Percentiles rank a stretch among this genome's conserved stretches.
These are phyloP conservation scores for Antennarius striatus DNA, from an alignment of 2,113 vertebrate species.

Conservation along the genomic window DNA sequence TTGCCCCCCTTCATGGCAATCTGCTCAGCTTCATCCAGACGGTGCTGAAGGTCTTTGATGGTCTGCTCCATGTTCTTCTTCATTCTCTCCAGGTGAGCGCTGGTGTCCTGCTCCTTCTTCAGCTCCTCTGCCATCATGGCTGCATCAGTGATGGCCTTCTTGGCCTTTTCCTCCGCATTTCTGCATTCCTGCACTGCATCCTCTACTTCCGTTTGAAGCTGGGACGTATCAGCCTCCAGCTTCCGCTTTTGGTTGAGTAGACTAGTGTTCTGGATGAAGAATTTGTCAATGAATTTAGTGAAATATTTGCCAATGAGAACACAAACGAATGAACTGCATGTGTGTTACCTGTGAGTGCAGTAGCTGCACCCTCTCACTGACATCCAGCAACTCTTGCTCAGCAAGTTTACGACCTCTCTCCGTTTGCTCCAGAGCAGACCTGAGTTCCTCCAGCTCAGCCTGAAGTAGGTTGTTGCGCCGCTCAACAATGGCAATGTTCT, in stretches of 20 bases:
- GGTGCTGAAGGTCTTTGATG: conserved; percentile 82
- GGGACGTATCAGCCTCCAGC: conserved; percentile 69
- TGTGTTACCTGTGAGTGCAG: conserved; percentile 83
- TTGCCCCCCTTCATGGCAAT: conserved; percentile 85
- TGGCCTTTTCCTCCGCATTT: conserved; percentile 74
- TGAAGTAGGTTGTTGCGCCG: conserved; percentile 82
- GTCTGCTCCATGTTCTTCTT: conserved; percentile 79
- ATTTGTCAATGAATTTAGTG: too few species aligned
- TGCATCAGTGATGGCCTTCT: conserved; percentile 79
- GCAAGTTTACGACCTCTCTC: conserved; percentile 83
- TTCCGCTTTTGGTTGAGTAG: conserved; percentile 80
- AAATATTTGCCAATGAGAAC: too few species aligned
- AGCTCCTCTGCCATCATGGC: conserved; percentile 90
- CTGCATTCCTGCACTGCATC: conserved; percentile 75
- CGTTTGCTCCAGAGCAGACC: conserved; percentile 80
- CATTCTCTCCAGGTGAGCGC: conserved; percentile 90
- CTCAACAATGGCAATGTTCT: conserved; percentile 84
- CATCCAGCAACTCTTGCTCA: conserved; percentile 85
- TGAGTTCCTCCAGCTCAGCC: conserved; percentile 85
- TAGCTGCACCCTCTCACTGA: conserved; percentile 85
- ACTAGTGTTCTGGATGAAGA: conserved; percentile 68
- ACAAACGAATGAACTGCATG: not conserved
- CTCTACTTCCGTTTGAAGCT: conserved; percentile 75
- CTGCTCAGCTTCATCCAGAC: conserved; percentile 86
- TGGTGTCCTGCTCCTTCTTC: conserved; percentile 92